Evolutionary conservation across 2,113 vertebrate species (phyloP), one percentile per base, ranked within the genome.

Genomic region (Candoia aspera): DNA sequence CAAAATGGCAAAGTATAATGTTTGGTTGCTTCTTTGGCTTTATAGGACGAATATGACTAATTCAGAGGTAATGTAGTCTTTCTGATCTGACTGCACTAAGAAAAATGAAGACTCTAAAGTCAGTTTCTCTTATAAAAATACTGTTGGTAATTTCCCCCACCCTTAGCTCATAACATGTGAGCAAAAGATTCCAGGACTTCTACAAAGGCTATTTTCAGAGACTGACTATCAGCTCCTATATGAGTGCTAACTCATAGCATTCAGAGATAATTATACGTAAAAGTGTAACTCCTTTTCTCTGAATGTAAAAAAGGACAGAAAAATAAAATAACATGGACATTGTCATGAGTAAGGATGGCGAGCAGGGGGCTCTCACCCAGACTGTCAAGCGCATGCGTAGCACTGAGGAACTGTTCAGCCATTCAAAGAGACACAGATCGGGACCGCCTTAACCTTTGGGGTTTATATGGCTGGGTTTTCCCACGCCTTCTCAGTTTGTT

Each of bases 201-300:
- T 88, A 83, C 54, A 88, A 92, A 53, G 68, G 91, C 86, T 92
- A 92, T 92, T 88, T 88, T 92, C 68, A 88, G 86, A 60, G 10
- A 88, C 68, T 86, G 58, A 86, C 84, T 60, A 88, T 79, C 86
- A 92, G 46, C 11, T 88, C 42, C 42, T 58, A 60, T 24, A 92
- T 19, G 54, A 92, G 86, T 86, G n/a, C n/a, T n/a, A n/a, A 88
- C 54, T 88, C 91, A 84, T 73, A 90, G 42, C 85, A 91, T 87
- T 83, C 86, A 84, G 42, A 54, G 57, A 92, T 84, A 92, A 59
- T 88, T 59, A 57, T 84, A 46, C 5, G 17, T 60, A 84, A 88
- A 92, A 60, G 91, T 83, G 57, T 84, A 92, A 57, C n/a, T 6
- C 29, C 86, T 83, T 92, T 37, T 26, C 55, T 88, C 57, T 84